Conservation (phyloP, 2,797 vertebrate species). For the Spinus olivaceus region DNA sequence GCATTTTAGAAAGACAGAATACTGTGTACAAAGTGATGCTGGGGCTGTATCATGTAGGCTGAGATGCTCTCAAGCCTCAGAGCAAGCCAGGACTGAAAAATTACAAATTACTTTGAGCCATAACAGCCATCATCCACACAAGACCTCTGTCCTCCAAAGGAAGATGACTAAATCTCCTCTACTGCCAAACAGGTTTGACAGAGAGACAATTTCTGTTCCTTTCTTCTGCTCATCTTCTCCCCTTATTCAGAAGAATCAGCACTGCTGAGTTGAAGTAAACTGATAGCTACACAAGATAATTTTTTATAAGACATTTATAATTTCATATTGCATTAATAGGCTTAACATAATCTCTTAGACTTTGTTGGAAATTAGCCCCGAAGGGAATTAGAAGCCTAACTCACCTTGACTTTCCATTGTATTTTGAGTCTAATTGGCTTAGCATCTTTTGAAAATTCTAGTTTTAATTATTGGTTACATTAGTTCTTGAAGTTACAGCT, state of each 20-base stretch:
- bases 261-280: neutral
- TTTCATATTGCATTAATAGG: constrained; percentile 50
- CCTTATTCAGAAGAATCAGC: neutral
- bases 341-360: constrained; percentile 52
- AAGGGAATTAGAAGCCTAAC: constrained; percentile 53
- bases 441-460: constrained; percentile 28
- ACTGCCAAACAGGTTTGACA: neutral
- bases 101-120: neutral
- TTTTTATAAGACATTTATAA: constrained; percentile 31
- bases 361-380: constrained; percentile 41
- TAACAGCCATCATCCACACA: rapidly evolving
- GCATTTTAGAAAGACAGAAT: neutral
- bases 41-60: rapidly evolving
- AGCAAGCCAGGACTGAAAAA: neutral
- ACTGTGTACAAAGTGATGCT: too few species aligned
- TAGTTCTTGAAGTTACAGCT: constrained; percentile 23
- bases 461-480: constrained; percentile 34
- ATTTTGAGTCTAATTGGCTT: constrained; percentile 56
- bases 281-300: constrained; percentile 32
- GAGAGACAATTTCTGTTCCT: neutral
- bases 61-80: neutral
- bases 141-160: neutral
- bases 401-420: constrained; percentile 61
- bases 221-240: neutral
- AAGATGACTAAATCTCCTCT: neutral